These are phyloP conservation scores for Andrena flavipes DNA, from an alignment of 2,888 invertebrate species.

Conservation along the genomic window DNA sequence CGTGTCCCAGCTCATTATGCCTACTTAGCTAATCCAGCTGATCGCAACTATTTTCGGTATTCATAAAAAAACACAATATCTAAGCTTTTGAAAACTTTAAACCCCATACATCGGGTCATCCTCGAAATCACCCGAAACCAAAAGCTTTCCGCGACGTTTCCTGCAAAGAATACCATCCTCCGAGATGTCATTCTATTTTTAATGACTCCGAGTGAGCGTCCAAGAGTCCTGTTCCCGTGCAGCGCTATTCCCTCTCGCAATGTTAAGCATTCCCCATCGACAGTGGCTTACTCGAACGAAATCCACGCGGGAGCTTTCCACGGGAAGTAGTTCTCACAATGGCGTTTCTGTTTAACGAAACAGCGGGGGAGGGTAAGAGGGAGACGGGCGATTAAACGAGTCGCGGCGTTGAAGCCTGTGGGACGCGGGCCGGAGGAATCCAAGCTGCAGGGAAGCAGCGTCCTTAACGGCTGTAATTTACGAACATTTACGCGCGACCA, in stretches of 20 bases:
- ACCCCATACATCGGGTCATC: background rate
- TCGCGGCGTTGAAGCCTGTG: background rate
- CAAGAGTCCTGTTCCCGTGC: background rate
- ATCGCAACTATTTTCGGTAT: too few relatives aligned
- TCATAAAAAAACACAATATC: too few relatives aligned
- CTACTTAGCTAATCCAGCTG: too few relatives aligned
- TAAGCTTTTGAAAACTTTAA: background rate
- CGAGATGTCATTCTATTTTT: constrained; percentile 23
- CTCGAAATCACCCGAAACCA: background rate
- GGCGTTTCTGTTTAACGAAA: too few relatives aligned
- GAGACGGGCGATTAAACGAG: background rate
- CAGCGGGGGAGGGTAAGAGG: too few relatives aligned
- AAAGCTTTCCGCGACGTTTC: background rate
- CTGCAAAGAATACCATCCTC: background rate
- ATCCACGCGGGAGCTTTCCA: constrained; percentile 1
- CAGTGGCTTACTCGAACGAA: background rate
- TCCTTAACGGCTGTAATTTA: constrained; percentile 33
- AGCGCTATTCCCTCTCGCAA: background rate
- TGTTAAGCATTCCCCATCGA: constrained; percentile 8
- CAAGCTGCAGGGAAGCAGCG: background rate
- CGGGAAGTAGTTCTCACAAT: background rate
- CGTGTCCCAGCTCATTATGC: too few relatives aligned
- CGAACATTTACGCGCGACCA: constrained; percentile 6
- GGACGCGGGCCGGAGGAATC: background rate
- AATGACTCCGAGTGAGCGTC: constrained; percentile 6